Conservation (phyloP, 2,888 invertebrate species). For the Yponomeuta plumbellus region DNA sequence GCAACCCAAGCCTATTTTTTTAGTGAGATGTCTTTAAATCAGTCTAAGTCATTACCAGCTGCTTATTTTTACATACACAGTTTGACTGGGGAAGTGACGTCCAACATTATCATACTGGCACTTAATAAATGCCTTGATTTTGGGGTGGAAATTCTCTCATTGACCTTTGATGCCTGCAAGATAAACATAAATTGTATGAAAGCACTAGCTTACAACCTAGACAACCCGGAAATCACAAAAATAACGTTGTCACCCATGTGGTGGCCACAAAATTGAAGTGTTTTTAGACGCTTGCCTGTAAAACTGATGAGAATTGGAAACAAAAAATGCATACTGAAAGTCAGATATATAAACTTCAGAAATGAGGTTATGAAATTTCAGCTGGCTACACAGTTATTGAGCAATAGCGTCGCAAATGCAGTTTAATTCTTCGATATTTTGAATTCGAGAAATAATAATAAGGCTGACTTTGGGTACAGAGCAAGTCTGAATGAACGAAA, state of each 20-base stretch:
- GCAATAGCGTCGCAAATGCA: conserved; percentile 18
- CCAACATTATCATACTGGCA: conserved; percentile 8
- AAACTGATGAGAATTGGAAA: conserved; percentile 6
- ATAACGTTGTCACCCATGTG: conserved; percentile 14
- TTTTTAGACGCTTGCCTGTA: conserved; percentile 12
- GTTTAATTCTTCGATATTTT: conserved; percentile 24
- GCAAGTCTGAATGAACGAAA: conserved; percentile 5
- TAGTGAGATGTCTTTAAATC: conserved; percentile 14
- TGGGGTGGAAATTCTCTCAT: conserved; percentile 12
- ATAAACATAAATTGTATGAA: conserved; percentile 9
- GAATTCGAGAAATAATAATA: conserved; percentile 21
- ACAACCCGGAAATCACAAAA: background rate
- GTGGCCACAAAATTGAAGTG: conserved; percentile 3
- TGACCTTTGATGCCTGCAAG: conserved; percentile 14
- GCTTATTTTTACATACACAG: conserved; percentile 17
- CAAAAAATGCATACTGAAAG: conserved; percentile 19
- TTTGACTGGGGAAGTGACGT: conserved; percentile 9
- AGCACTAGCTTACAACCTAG: background rate
- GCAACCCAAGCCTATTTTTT: conserved; percentile 18
- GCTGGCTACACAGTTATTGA: conserved; percentile 23
- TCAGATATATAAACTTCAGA: conserved; percentile 22
- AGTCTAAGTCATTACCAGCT: conserved; percentile 11
- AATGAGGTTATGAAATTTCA: conserved; percentile 26
- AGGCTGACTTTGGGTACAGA: conserved; percentile 12
- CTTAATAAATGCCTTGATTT: conserved; percentile 16